Evolutionary conservation across 2,888 invertebrate species (phyloP), one percentile per base, ranked within the genome.

Genomic region (Acanthacorydalis orientalis): DNA sequence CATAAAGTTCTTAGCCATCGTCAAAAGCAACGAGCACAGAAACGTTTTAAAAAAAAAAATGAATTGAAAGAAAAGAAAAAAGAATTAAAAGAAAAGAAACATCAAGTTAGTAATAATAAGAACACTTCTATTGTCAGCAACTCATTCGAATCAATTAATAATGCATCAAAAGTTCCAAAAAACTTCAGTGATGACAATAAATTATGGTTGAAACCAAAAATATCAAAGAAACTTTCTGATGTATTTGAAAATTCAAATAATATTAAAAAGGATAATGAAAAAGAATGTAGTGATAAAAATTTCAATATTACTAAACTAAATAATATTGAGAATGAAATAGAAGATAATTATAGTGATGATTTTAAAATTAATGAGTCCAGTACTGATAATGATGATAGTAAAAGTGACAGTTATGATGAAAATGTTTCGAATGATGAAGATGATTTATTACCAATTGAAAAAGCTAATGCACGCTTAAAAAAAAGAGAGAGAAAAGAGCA

Each of bases 361-460:
- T 57, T 58, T 34, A 62, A 57, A 7, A 61, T 45, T 11, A 35
- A 31, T 40, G 14, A n/a, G 12, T 7, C 12, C 12, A 31, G 39
- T 12, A 59, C 6, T 58, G 57, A 31, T 52, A 56, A 53, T 34
- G 49, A 50, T 14, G 56, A 56, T 32, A 54, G 57, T 31, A 54
- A 55, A 23, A 50, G 54, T 46, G 57, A 58, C 44, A 50, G 52
- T 9, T 57, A 58, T 16, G 57, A 58, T 43, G 58, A 55, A 15
- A 64, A 63, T 49, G 64, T 63, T 44, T 59, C 61, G 31, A 62
- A 61, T 37, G 58, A 58, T 38, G 75, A 78, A 51, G 77, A 78
- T 50, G 81, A 86, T 58, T 68, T 84, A 64, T 63, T 92, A 45
- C 91, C 92, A 0, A 85, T 93, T 60, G 92, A 93, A 68, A 88